Evolutionary conservation across 2,797 vertebrate species (phyloP), one percentile per base, ranked within the genome.

Genomic region (Hephaestus fuliginosus): DNA sequence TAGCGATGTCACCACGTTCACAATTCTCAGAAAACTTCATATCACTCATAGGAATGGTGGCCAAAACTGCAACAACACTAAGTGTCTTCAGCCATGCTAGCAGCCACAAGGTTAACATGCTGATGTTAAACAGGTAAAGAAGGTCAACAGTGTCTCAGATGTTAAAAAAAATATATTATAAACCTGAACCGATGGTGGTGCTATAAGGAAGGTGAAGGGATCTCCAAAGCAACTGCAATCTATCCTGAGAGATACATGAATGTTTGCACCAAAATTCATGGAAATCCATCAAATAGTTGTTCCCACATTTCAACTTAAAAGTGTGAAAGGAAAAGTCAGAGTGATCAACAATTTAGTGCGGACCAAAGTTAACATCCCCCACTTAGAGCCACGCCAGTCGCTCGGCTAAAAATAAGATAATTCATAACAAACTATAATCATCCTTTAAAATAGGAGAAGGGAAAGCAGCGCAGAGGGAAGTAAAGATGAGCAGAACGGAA

Each of bases 381-480:
- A 18, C 44, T 44, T 33, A n/a, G 17, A 68, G 56, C 17, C 4
- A 22, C 17, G 22, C 39, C 17, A 11, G 25, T 39, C 1, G 2
- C 11, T 30, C 8, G 2, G 20, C 18, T 61, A 62, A 53, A 49
- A 41, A 74, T 13, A 7, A 17, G 1, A 33, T 10, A 20, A 33
- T 41, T 20, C 49, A 20, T 20, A 61, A 28, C 49, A 18, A 68
- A 22, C n/a, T 4, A 36, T 43, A 28, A 62, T 43, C 9, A 53
- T 33, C 12, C 17, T 62, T 76, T 76, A 46, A 44, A 82, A 48
- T 9, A 63, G 12, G 4, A 49, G 55, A 85, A 67, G 14, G 5
- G 11, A 76, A 81, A 76, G 74, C 41, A 78, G 76, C 20, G 52
- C 18, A 36, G 7, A 60, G 20, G 22, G 14, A 48, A 61, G 49